These are phyloP conservation scores for Pteria penguin DNA, from an alignment of 2,888 invertebrate genomes.

Conservation along the genomic window DNA sequence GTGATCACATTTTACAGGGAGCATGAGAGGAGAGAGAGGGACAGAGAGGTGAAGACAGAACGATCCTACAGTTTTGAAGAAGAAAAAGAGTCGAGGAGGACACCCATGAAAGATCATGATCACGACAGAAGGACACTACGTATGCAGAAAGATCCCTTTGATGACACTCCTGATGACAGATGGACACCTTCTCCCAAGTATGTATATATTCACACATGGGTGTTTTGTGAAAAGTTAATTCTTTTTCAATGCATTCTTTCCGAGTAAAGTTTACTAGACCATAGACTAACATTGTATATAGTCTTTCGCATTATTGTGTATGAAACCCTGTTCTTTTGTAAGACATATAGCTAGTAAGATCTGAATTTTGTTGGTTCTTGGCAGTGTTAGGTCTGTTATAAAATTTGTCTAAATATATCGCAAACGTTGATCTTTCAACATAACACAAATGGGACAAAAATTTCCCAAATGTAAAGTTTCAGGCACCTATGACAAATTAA, in stretches of 20 bases:
- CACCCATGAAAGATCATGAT: constrained; percentile 54
- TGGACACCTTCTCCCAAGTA: constrained; percentile 32
- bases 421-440: too few relatives aligned
- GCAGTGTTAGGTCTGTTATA: too few relatives aligned
- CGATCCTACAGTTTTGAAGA: constrained; percentile 15
- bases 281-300: too few relatives aligned
- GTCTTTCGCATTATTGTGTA: too few relatives aligned
- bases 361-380: too few relatives aligned
- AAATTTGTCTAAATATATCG: too few relatives aligned
- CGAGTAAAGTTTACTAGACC: not conserved
- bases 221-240: not conserved
- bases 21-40: constrained; percentile 44
- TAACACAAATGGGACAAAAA: too few relatives aligned
- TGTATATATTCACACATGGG: not conserved
- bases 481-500: too few relatives aligned
- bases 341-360: too few relatives aligned
- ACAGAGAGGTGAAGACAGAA: constrained; percentile 35
- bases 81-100: constrained; percentile 55
- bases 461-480: too few relatives aligned
- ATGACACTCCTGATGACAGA: constrained; percentile 66
- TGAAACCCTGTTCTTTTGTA: too few relatives aligned
- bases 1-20: constrained; percentile 35
- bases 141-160: constrained; percentile 77
- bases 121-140: constrained; percentile 50
- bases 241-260: not conserved